Base-by-base conservation (phyloP, 2,113 vertebrate species). In the Muntiacus muntjak region DNA sequence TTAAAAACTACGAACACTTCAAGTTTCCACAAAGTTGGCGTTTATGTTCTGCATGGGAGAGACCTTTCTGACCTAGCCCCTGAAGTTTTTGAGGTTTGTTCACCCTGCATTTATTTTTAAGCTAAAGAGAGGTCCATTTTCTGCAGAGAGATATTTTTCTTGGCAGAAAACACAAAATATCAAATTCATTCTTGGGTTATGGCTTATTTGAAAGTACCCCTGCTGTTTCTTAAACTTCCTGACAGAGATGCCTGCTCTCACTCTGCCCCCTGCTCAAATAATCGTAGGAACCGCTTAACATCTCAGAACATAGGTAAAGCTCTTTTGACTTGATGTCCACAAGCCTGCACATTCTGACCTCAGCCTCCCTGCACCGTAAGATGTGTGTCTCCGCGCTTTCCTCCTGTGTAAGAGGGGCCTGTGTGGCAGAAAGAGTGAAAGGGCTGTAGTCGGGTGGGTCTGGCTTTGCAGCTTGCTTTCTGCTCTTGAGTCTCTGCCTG, bases 31-130 rank as follows among this genome's bases (percentile, higher is more conserved):
- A 60, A 86, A 97, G 89, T 95, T 82, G 91, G n/a, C 33, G 25
- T 97, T 98, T 89, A 91, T 94, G 40, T 67, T 89, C 89, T 71
- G 91, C 45, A 10, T 55, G 55, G 28, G 94, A 83, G 79, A 97
- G 86, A 93, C 36, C 71, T 97, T 94, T 76, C 82, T 97, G 95
- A 97, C 91, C 60, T 5, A 64, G 40, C 5, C 71, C 26, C 90
- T 76, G 40, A 97, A 84, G 91, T 96, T 97, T 90, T 84, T 87
- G 91, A 98, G 76, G 86, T 93, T 97, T 96, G 85, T 89, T 92
- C 93, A 90, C 52, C 30, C 82, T 67, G 94, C 94, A 89, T 96
- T 97, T 97, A 94, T 97, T 93, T 95, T 97, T 82, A 86, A 93
- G 78, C 12, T 33, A 91, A 94, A 93, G 58, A 91, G 76, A 95